Conservation (phyloP, 2,113 vertebrate species). For the Nymphicus hollandicus region DNA sequence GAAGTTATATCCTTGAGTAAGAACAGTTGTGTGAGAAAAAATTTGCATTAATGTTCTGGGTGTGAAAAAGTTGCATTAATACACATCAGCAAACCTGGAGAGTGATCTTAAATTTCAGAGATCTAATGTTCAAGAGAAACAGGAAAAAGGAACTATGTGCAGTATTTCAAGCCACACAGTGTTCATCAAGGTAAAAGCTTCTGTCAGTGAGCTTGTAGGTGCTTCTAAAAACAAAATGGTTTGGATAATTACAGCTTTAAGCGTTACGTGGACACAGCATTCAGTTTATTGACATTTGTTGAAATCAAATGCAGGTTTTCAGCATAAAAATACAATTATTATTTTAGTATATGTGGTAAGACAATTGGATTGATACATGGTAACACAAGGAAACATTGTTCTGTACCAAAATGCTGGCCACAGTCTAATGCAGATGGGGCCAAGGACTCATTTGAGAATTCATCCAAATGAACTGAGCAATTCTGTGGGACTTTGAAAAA, state of each 20-base stretch:
- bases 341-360: not conserved
- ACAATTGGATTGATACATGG: not conserved
- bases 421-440: not conserved
- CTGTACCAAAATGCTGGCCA: not conserved
- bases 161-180: not conserved
- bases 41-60: not conserved
- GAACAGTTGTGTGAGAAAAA: not conserved
- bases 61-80: not conserved
- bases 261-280: not conserved
- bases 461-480: not conserved
- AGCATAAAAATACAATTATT: not conserved
- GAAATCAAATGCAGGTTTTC: not conserved
- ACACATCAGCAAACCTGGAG: not conserved
- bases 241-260: not conserved
- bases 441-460: not conserved
- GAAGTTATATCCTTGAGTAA: not conserved
- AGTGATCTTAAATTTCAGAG: not conserved
- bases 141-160: not conserved
- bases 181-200: not conserved
- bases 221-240: not conserved
- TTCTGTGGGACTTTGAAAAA: conserved; percentile 17
- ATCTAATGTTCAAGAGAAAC: not conserved
- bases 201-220: not conserved
- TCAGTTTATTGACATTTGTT: not conserved
- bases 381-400: not conserved